Percentiles rank a stretch among this genome's conserved stretches.
These are phyloP conservation scores for Labeo rohita DNA, from an alignment of 2,113 vertebrate species.

Conservation along the genomic window DNA sequence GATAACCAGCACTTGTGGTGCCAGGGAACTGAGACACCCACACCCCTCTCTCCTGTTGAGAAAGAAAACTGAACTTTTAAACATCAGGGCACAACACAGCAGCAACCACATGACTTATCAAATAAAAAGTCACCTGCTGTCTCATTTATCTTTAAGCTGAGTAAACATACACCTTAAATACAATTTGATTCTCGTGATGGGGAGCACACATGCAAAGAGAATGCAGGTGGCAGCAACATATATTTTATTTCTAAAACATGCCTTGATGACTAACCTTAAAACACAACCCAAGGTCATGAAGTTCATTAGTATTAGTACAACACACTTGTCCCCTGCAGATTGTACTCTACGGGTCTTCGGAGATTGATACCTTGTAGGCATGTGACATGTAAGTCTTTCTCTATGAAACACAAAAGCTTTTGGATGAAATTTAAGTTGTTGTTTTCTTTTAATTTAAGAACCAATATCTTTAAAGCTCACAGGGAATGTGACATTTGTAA, in stretches of 20 bases:
- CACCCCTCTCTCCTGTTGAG: slow-evolving; percentile 19
- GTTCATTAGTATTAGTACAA: neutral
- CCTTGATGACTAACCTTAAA: neutral
- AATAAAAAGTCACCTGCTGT: slow-evolving; percentile 7
- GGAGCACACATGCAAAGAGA: neutral
- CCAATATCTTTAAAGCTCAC: slow-evolving; percentile 34
- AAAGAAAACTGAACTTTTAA: slow-evolving; percentile 12
- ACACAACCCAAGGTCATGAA: neutral
- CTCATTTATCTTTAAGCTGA: slow-evolving; percentile 35
- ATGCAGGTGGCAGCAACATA: neutral
- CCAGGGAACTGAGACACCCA: slow-evolving; percentile 7
- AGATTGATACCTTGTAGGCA: slow-evolving; percentile 38
- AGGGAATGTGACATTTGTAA: neutral
- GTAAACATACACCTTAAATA: slow-evolving; percentile 7
- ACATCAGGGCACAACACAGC: slow-evolving; percentile 18
- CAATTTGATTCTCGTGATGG: neutral
- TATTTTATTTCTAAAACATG: neutral
- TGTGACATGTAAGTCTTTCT: neutral
- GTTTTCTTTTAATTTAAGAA: slow-evolving; percentile 42
- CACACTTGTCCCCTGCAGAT: slow-evolving; percentile 25
- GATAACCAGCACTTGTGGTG: slow-evolving; percentile 14
- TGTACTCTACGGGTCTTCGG: neutral
- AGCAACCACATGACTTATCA: slow-evolving; percentile 1
- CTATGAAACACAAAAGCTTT: slow-evolving; percentile 27
- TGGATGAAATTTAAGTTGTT: slow-evolving; percentile 10